phyloP scores from a whole-genome alignment of 2,888 invertebrate species.

The Halictus quadricinctus region DNA sequence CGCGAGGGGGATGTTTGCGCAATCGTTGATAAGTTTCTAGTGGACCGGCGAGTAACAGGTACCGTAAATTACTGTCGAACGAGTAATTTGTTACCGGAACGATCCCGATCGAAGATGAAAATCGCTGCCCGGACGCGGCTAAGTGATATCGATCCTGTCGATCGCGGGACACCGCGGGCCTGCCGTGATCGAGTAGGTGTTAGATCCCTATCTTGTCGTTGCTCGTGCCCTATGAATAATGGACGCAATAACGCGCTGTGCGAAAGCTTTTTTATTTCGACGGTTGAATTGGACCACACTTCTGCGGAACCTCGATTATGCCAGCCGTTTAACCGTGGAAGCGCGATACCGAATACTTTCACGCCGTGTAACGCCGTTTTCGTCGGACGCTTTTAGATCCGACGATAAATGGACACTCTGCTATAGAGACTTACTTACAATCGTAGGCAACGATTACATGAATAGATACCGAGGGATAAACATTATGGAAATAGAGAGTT shows the following conservation, averaged over 20 bases:
- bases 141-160: slow-evolving; percentile 58
- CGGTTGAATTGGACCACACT: slow-evolving; percentile 23
- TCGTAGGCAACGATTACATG: neutral
- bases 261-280: slow-evolving; percentile 31
- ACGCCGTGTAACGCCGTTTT: neutral
- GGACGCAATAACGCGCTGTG: slow-evolving; percentile 51
- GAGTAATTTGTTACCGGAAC: slow-evolving; percentile 48
- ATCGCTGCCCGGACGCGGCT: slow-evolving; percentile 49
- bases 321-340: neutral
- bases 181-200: slow-evolving; percentile 59
- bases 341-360: neutral
- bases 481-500: no score
- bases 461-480: neutral
- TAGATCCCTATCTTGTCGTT: slow-evolving; percentile 56
- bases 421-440: neutral
- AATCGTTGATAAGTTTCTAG: slow-evolving; percentile 31
- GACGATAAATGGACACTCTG: neutral
- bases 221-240: slow-evolving; percentile 58
- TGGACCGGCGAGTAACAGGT: slow-evolving; percentile 51
- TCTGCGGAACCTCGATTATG: neutral
- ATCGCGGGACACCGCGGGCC: slow-evolving; percentile 52
- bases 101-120: slow-evolving; percentile 56
- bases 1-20: slow-evolving; percentile 19
- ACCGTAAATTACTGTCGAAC: slow-evolving; percentile 51
- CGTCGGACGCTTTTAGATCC: neutral